Evolutionary conservation across 2,888 invertebrate genomes (phyloP), one percentile per base, ranked within the genome.

Genomic region (Cataglyphis rosenhaueri): DNA sequence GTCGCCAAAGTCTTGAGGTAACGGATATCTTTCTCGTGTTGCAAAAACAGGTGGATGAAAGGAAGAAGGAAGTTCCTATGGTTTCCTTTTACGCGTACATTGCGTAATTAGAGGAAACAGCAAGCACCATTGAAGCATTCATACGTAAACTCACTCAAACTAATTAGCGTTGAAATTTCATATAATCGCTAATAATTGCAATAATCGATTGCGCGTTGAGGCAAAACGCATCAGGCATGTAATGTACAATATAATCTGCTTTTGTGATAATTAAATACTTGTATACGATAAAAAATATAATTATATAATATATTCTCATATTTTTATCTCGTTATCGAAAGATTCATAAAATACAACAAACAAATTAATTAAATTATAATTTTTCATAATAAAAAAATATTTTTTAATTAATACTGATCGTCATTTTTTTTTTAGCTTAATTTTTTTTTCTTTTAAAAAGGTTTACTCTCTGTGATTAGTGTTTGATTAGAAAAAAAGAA

Each of bases 51-150:
- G 18, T 61, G 48, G 35, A 44, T 66, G 55, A 71, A 84, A 78
- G 61, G 65, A 52, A 44, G 70, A 76, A 81, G 44, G 52, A 41
- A 64, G 32, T 41, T 84, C 25, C 41, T 82, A 62, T 44, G 71
- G 48, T 35, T 68, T 70, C 78, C 38, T 41, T 84, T 70, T 86
- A 82, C 44, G 44, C 10, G 32, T 64, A 59, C 44, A 83, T 84
- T 79, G 74, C 64, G 82, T 84, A 75, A 85, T 85, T 81, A 84
- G 73, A 84, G 83, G 65, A 48, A 70, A 41, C 25, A 6, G 18
- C n/a, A 29, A 29, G 29, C 62, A 18, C 52, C 5, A 21, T 62
- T 74, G 32, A 21, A 21, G 62, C 61, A 48, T 15, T 62, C 32
- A 44, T 35, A 59, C 25, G 61, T 57, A 57, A 74, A 61, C 32